Evolutionary conservation across 2,888 invertebrate species (phyloP), one percentile per base, ranked within the genome.

Genomic region (Ommatoiulus sabulosus): DNA sequence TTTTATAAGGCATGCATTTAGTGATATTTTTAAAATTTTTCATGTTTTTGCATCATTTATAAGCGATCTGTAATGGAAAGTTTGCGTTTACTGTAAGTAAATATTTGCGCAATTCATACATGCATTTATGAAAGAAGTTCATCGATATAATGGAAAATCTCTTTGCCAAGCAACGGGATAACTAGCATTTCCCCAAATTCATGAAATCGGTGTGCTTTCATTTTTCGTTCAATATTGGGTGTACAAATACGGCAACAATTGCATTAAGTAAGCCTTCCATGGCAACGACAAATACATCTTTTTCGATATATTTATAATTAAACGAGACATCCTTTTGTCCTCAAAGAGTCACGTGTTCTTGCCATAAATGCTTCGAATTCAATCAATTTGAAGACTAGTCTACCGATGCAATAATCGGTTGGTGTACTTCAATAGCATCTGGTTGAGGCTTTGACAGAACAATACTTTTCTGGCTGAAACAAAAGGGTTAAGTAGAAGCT

Each of bases 401-500:
- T 63, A n/a, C n/a, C n/a, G n/a, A 63, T 63, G 63, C 63, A 63
- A 17, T 1, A 63, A 63, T 63, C 63, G 63, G 17, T 63, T 63
- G 15, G n/a, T 63, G 12, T n/a, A n/a, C 63, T 10, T 63, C 63
- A 63, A 63, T n/a, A n/a, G n/a, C 63, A 63, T 10, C 63, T 63
- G 63, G 1, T n/a, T 63, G 5, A 52, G 52, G 8, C 52, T n/a
- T n/a, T 63, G 63, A n/a, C n/a, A 15, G 63, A 63, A 63, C 63
- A 63, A 63, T 63, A n/a, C 3, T 63, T n/a, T n/a, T n/a, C 3
- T 46, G 63, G 17, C n/a, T 63, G 17, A 63, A 63, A 63, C 63
- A 63, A 63, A 63, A 52, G 63, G 63, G 63, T 63, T 63, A 63
- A 63, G 63, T 63, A 63, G 3, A 5, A 63, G n/a, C n/a, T n/a